Evolutionary conservation across 2,113 vertebrate genomes (phyloP), one percentile per base, ranked within the genome.

Genomic region (Murina feae): DNA sequence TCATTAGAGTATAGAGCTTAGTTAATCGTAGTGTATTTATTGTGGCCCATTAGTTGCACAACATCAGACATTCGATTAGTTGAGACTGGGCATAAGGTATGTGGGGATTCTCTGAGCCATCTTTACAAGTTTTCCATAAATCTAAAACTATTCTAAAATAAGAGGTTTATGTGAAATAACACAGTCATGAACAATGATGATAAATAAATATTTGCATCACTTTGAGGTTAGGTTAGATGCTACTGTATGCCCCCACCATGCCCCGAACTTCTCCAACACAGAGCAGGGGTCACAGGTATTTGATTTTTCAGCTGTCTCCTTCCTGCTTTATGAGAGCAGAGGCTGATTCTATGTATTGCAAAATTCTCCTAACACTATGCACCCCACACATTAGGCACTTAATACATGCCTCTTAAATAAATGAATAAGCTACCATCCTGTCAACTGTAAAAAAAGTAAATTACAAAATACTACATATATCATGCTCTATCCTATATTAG

Each of bases 91-190:
- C 58, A 68, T 35, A 69, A 53, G 35, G 32, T 71, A 23, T 51
- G 39, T 25, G 23, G 49, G 39, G 72, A 81, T 85, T 85, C 28
- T 53, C 35, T 35, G 4, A 42, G 72, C 17, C 63, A 32, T 39
- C 66, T 66, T 93, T 68, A 69, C 30, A 58, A 90, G 12, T 63
- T 85, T 60, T 35, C 16, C 44, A 35, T 20, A 94, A 72, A 63
- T 68, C 49, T 66, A 44, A 76, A 93, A 86, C 4, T 71, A 74
- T 68, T 82, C 86, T 92, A 51, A 92, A 74, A 69, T 90, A 32
- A n/a, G 71, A 82, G 30, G 17, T 25, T 51, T 58, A 51, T 63
- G 71, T 95, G 37, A 86, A 72, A 86, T 25, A 53, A 65, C 39
- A 7, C 3, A 79, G 32, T 55, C 49, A 49, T 39, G 44, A 81